Evolutionary conservation across 2,888 invertebrate species (phyloP), one percentile per base, ranked within the genome.

Genomic region (Cataglyphis cursor): DNA sequence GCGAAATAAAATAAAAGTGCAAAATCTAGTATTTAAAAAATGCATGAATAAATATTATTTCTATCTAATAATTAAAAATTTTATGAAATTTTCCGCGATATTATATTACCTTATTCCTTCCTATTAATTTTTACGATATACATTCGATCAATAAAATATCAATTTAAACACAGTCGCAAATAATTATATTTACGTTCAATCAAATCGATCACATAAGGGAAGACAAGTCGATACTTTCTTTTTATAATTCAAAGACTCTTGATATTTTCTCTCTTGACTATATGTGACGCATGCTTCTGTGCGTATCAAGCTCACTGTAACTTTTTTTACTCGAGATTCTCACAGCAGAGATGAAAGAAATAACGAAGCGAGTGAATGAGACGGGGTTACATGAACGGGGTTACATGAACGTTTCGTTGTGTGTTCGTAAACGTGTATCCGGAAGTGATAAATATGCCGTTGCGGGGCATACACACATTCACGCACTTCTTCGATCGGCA

Each of bases 361-460:
- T n/a, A 21, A 54, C 21, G 74, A 35, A 9, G 21, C 21, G 35
- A 57, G 24, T 18, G 44, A 62, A 10, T 2, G 48, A 75, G 75
- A 8, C 8, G 24, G 24, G 9, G 4, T 21, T 10, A 18, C 31
- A 57, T 28, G 24, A 24, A 66, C 24, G 48, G 24, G 9, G 4
- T 21, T 10, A 18, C 31, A 57, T 28, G 24, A 24, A 66, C 24
- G 48, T 24, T 57, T 80, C 41, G 78, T 44, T n/a, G 62, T 65
- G 70, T 75, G 62, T 90, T 80, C 72, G 83, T 86, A 84, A 88
- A 86, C 85, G 65, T 80, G 85, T 87, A 89, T 92, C 89, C 92
- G 89, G 87, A 90, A 92, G 83, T 90, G 91, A 92, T 91, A 92
- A 92, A 92, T 92, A 90, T 83, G 86, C 73, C 81, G 85, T 80